These are phyloP conservation scores for Luperina nickerlii DNA, from an alignment of 2,888 invertebrate genomes.

Conservation along the genomic window DNA sequence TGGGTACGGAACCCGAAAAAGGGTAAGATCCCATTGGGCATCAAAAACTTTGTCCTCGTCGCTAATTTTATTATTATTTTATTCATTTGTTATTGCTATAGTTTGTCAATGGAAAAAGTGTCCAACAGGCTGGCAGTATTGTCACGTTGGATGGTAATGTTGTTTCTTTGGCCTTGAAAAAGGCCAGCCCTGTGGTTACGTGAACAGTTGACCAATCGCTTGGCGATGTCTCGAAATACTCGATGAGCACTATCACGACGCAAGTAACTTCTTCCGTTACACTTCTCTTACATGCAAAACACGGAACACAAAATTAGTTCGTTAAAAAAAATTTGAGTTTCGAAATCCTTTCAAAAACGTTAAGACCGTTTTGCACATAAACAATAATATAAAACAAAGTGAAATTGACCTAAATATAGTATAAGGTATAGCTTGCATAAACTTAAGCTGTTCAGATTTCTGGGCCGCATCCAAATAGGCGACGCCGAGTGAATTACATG, in stretches of 20 bases:
- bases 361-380: conserved; percentile 66
- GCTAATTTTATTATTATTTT: too few species aligned
- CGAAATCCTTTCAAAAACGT: conserved; percentile 1
- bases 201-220: not conserved
- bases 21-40: not conserved
- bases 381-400: conserved; percentile 70
- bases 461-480: conserved; percentile 79
- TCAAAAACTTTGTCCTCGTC: not conserved
- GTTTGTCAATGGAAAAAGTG: not conserved
- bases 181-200: not conserved
- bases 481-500: conserved; percentile 75
- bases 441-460: conserved; percentile 75
- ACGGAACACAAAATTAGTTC: not conserved
- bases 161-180: not conserved
- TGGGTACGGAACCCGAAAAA: not conserved
- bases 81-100: too few species aligned
- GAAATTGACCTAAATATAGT: conserved; percentile 80
- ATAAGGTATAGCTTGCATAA: conserved; percentile 75
- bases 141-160: not conserved
- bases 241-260: not conserved
- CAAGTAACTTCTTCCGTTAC: not conserved
- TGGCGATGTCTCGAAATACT: not conserved
- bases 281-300: not conserved
- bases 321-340: not conserved
- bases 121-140: not conserved